Base-by-base conservation (phyloP, 2,797 vertebrate species). In the Perodicticus potto region DNA sequence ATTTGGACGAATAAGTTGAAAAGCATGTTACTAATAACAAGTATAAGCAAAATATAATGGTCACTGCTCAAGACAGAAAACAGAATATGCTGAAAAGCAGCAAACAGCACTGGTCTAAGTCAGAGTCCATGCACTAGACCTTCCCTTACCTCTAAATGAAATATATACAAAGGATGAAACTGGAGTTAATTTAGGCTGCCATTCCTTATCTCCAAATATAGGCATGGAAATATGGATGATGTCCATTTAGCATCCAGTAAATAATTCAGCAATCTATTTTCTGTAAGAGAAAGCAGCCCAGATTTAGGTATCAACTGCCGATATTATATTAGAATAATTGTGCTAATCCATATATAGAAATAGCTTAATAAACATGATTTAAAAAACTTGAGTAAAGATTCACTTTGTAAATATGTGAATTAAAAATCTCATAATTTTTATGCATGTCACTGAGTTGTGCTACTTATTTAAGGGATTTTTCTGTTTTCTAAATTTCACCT, bases 221-320 rank as follows among this genome's bases (percentile, higher is more conserved):
- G 96, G 95, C 85, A 77, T 93, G 34, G 86, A 89, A 94, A 76
- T 82, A 96, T 97, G 97, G 96, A 96, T 77, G 23, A 3, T 0
- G 80, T 97, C 90, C 95, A 90, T 34, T 10, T 76, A 97, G 84
- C 96, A 93, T 93, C 95, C 97, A 97, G 97, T 92, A 94, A 97
- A 97, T 82, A 96, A 93, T 97, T 95, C 94, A 97, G 92, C 61
- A 91, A 78, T 92, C 96, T 98, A 97, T 96, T 98, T 97, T 97
- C 95, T 92, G 96, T 93, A 96, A 61, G 37, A 87, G 90, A 86
- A 86, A 59, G 43, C 45, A 83, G 45, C 25, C 83, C 89, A 57
- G 82, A 85, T 69, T 43, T 77, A 70, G 53, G 5, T 22, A 65
- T 73, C 20, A 22, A 19, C 85, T 72, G 53, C 43, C 25, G n/a